Percentiles rank a stretch among this genome's conserved stretches.
Conservation (phyloP, 1,140 invertebrate species). For the Drosophila pruinosa region DNA sequence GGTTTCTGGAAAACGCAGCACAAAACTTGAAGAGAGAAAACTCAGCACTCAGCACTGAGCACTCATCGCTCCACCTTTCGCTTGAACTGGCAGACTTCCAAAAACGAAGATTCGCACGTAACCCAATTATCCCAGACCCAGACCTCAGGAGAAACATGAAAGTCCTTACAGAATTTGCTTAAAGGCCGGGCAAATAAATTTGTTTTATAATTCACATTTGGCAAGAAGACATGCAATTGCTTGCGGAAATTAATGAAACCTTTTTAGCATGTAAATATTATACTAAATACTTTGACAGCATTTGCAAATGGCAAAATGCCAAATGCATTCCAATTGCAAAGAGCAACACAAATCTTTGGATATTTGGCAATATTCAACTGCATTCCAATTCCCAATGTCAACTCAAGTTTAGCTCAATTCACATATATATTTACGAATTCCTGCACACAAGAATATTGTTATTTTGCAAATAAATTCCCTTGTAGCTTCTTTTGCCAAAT, state of each 20-base stretch:
- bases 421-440: too few species aligned
- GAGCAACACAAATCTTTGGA: not conserved
- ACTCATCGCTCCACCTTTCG: too few species aligned
- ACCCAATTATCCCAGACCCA: not conserved
- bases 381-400: not conserved
- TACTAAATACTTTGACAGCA: not conserved
- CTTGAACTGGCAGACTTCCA: not conserved
- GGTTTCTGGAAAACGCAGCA: conserved; percentile 17
- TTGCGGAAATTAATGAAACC: not conserved
- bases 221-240: not conserved
- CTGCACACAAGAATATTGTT: not conserved
- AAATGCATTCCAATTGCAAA: not conserved
- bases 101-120: not conserved
- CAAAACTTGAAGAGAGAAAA: not conserved
- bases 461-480: not conserved
- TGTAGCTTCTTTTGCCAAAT: not conserved
- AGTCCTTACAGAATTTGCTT: not conserved
- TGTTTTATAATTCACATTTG: not conserved
- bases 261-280: not conserved
- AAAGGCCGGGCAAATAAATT: not conserved
- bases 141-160: not conserved
- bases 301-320: not conserved
- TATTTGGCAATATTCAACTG: not conserved
- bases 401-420: not conserved
- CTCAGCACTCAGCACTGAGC: too few species aligned